Conservation (phyloP, 2,797 vertebrate genomes). For the Poecile montanus region DNA sequence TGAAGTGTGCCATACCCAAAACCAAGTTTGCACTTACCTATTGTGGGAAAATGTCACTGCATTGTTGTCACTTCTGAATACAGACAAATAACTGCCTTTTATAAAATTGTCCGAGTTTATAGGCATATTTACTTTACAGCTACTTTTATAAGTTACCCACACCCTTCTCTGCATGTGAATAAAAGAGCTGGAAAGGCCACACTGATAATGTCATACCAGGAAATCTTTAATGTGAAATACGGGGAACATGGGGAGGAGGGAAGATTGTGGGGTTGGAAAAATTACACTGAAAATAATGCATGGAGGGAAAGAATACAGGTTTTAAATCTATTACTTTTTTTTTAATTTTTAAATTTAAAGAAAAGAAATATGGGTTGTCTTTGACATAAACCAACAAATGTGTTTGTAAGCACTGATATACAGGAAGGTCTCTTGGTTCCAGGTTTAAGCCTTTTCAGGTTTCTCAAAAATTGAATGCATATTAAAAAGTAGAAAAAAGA, state of each 20-base stretch:
- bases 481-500: not conserved
- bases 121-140: constrained; percentile 46
- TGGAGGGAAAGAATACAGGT: not conserved
- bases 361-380: not conserved
- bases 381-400: not conserved
- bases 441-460: not conserved
- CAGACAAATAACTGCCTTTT: constrained; percentile 28
- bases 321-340: not conserved
- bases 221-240: constrained; percentile 36
- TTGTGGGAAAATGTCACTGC: constrained; percentile 30
- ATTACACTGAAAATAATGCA: not conserved
- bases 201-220: constrained; percentile 56
- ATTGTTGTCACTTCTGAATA: constrained; percentile 22
- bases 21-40: not conserved
- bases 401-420: not conserved
- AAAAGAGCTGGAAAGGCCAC: constrained; percentile 40
- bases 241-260: not conserved
- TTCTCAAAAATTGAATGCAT: not conserved
- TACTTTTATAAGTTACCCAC: constrained; percentile 54
- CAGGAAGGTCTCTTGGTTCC: not conserved
- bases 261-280: not conserved
- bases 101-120: constrained; percentile 35
- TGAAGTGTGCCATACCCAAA: not conserved
- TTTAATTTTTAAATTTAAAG: not conserved
- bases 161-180: constrained; percentile 34